These are phyloP conservation scores for Mustelus asterias DNA, from an alignment of 2,113 vertebrate genomes.

Conservation along the genomic window DNA sequence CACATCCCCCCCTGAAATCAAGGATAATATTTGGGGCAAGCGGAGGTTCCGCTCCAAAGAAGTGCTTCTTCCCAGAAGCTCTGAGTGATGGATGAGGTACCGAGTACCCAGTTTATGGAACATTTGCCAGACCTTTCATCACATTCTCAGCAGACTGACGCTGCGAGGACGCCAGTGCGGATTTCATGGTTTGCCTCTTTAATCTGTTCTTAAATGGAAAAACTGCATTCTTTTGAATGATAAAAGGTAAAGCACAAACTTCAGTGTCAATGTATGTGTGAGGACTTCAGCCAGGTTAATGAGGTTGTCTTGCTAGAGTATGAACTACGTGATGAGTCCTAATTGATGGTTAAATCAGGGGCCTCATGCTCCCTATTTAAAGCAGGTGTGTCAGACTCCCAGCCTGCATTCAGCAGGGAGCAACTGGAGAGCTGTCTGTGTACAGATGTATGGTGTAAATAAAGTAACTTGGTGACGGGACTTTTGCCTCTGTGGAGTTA, in stretches of 20 bases:
- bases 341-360: too few relatives aligned
- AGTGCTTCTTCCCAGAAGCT: not conserved
- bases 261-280: not conserved
- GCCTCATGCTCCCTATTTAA: too few relatives aligned
- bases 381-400: too few relatives aligned
- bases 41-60: not conserved
- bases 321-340: too few relatives aligned
- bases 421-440: too few relatives aligned
- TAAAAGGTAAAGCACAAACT: not conserved
- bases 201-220: not conserved
- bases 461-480: too few relatives aligned
- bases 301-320: too few relatives aligned
- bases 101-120: not conserved
- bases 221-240: not conserved
- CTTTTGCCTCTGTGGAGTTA: too few relatives aligned
- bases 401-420: too few relatives aligned
- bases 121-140: not conserved
- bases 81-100: not conserved
- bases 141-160: not conserved
- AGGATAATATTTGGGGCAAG: not conserved
- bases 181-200: not conserved
- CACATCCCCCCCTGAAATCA: not conserved
- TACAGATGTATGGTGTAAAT: too few relatives aligned
- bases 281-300: too few relatives aligned
- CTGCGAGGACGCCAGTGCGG: not conserved